phyloP scores from a whole-genome alignment of 2,113 vertebrate species.

The Neolamprologus falcicula region DNA sequence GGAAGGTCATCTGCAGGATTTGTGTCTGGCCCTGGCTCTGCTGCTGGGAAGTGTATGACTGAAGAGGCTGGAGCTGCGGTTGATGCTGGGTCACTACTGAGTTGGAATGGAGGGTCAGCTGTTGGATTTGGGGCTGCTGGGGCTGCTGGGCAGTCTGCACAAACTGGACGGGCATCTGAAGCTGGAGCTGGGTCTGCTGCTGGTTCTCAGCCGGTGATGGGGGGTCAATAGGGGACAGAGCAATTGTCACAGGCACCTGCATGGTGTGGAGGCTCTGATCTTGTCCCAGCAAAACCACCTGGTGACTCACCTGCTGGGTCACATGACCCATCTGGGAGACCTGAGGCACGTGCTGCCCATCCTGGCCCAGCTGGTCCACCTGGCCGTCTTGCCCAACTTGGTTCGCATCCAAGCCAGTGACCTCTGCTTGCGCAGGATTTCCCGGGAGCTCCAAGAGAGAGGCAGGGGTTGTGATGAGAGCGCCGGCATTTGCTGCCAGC shows the following conservation, averaged over 20 bases:
- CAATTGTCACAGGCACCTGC: slow-evolving; percentile 70
- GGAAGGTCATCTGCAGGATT: slow-evolving; percentile 72
- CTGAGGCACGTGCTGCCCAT: slow-evolving; percentile 43
- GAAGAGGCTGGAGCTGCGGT: slow-evolving; percentile 56
- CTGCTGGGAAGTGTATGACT: slow-evolving; percentile 49
- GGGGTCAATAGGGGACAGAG: slow-evolving; percentile 60
- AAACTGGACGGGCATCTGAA: slow-evolving; percentile 70
- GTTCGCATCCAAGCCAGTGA: slow-evolving; percentile 45
- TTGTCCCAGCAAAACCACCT: slow-evolving; percentile 68
- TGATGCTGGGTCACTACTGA: slow-evolving; percentile 58
- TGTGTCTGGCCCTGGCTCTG: slow-evolving; percentile 62
- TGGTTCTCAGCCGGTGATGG: slow-evolving; percentile 53
- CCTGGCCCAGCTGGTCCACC: slow-evolving; percentile 69
- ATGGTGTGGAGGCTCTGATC: slow-evolving; percentile 68
- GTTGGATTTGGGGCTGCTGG: slow-evolving; percentile 63
- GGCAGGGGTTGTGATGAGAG: slow-evolving; percentile 88
- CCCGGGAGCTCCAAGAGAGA: slow-evolving; percentile 72
- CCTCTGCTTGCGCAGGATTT: slow-evolving; percentile 26
- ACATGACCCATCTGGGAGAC: slow-evolving; percentile 49
- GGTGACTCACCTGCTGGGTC: slow-evolving; percentile 58
- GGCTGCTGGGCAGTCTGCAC: slow-evolving; percentile 61
- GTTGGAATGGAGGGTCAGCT: slow-evolving; percentile 57
- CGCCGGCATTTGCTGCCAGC: slow-evolving; percentile 89
- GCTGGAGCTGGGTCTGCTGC: slow-evolving; percentile 68
- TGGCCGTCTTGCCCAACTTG: slow-evolving; percentile 23